Conservation (phyloP, 2,888 invertebrate species). For the Sialis fuliginosa region DNA sequence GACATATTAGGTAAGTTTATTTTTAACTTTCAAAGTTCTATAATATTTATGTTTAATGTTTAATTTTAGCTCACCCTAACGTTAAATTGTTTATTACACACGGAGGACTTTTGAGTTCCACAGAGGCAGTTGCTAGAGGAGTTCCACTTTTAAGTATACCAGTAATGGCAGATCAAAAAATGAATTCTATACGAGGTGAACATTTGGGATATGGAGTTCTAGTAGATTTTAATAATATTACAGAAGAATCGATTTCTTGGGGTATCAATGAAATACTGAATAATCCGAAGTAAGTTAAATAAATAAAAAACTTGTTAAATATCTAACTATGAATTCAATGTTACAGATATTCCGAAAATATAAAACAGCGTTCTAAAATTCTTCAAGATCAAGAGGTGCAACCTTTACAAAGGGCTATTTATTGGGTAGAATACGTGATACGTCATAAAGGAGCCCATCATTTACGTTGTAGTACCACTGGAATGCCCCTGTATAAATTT, state of each 20-base stretch:
- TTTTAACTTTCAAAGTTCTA: conserved; percentile 8
- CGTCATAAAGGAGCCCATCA: conserved; percentile 7
- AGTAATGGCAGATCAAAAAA: conserved; percentile 26
- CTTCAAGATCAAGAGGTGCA: conserved; percentile 6
- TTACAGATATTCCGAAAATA: conserved; percentile 5
- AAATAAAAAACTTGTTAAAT: neutral
- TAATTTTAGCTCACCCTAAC: conserved; percentile 26
- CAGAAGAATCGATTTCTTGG: conserved; percentile 21
- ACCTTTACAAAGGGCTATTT: conserved; percentile 5
- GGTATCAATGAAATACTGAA: conserved; percentile 21
- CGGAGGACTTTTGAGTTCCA: conserved; percentile 33
- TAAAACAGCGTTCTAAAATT: conserved; percentile 6
- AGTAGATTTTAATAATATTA: conserved; percentile 21
- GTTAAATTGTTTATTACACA: conserved; percentile 35
- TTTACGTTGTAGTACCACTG: conserved; percentile 3
- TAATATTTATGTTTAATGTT: neutral
- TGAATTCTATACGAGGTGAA: conserved; percentile 24
- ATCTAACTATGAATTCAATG: neutral
- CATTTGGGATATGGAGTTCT: conserved; percentile 21
- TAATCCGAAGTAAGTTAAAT: conserved; percentile 16
- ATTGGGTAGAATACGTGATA: conserved; percentile 4
- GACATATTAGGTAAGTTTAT: conserved; percentile 9
- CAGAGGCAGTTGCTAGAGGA: conserved; percentile 28
- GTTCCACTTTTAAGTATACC: conserved; percentile 30
- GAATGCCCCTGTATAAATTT: conserved; percentile 6